Percentiles rank a stretch among this genome's conserved stretches.
Evolutionary conservation across 2,888 invertebrate species (phyloP).

Genomic region (Chalcosyrphus nemorum): DNA sequence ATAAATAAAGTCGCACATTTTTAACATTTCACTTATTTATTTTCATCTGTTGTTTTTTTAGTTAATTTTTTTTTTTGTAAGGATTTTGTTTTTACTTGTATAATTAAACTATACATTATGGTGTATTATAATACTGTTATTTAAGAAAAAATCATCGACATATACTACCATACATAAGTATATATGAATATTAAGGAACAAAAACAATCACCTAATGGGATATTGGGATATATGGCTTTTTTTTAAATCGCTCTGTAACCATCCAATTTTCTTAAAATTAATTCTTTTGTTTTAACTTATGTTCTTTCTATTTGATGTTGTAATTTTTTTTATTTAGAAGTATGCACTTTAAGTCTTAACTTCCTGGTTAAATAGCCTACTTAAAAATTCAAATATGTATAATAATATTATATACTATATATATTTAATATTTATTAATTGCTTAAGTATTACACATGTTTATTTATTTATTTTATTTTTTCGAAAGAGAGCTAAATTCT

Average conservation of each 20-base stretch:
- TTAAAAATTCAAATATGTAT: slow-evolving; percentile 1
- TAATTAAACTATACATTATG: slow-evolving; percentile 52
- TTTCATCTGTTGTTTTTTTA: slow-evolving; percentile 12
- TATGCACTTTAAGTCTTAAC: slow-evolving; percentile 9
- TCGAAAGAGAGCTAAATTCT: slow-evolving; percentile 10
- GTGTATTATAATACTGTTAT: slow-evolving; percentile 29
- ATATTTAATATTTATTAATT: background rate
- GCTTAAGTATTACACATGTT: slow-evolving; percentile 7
- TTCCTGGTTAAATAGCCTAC: slow-evolving; percentile 37
- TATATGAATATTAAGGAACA: slow-evolving; percentile 51
- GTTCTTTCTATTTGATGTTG: background rate
- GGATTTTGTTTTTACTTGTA: slow-evolving; percentile 31
- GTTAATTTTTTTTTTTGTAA: slow-evolving; percentile 26
- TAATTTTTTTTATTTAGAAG: slow-evolving; percentile 1
- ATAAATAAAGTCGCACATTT: background rate
- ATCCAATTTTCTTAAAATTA: background rate
- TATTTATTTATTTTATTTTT: background rate
- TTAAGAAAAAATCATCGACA: background rate
- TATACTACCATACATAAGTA: slow-evolving; percentile 20
- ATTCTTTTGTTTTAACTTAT: slow-evolving; percentile 13
- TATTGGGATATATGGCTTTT: slow-evolving; percentile 12
- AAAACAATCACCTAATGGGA: slow-evolving; percentile 50
- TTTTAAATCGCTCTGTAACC: background rate
- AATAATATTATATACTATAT: background rate
- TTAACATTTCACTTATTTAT: slow-evolving; percentile 43